phyloP scores from a whole-genome alignment of 2,888 invertebrate species.

The Tribolium freemani region DNA sequence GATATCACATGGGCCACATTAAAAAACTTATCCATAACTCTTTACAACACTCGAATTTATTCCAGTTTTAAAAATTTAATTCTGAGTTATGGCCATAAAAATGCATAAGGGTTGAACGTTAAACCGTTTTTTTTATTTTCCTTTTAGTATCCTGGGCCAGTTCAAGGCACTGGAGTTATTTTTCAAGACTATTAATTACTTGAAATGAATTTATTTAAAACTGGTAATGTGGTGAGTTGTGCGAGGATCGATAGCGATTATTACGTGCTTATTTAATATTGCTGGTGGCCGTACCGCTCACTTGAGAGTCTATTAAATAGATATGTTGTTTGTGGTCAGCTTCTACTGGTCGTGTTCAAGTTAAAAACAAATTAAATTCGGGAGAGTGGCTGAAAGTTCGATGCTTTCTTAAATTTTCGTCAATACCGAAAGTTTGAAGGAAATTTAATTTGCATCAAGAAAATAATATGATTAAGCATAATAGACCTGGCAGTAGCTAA shows the following conservation, averaged over 20 bases:
- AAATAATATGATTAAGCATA: constrained; percentile 30
- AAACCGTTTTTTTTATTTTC: not conserved
- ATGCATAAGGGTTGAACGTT: not conserved
- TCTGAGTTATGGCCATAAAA: not conserved
- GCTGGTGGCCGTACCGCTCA: not conserved
- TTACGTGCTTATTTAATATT: not conserved
- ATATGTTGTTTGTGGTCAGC: constrained; percentile 13
- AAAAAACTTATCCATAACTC: not conserved
- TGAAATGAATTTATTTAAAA: not conserved
- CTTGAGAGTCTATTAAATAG: not conserved
- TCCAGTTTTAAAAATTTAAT: not conserved
- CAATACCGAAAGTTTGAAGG: constrained; percentile 11
- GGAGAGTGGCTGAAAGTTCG: not conserved
- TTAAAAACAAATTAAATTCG: constrained; percentile 3
- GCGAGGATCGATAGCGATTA: not conserved
- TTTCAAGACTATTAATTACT: not conserved
- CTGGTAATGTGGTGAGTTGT: not conserved
- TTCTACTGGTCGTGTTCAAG: not conserved
- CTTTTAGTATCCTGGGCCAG: not conserved
- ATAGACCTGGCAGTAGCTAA: constrained; percentile 24
- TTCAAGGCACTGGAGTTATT: not conserved
- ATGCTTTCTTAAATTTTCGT: constrained; percentile 18
- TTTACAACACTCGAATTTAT: not conserved
- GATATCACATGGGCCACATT: not conserved
- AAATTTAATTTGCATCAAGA: constrained; percentile 32